phyloP scores from a whole-genome alignment of 2,888 invertebrate genomes.

The Agrypnus murinus region DNA sequence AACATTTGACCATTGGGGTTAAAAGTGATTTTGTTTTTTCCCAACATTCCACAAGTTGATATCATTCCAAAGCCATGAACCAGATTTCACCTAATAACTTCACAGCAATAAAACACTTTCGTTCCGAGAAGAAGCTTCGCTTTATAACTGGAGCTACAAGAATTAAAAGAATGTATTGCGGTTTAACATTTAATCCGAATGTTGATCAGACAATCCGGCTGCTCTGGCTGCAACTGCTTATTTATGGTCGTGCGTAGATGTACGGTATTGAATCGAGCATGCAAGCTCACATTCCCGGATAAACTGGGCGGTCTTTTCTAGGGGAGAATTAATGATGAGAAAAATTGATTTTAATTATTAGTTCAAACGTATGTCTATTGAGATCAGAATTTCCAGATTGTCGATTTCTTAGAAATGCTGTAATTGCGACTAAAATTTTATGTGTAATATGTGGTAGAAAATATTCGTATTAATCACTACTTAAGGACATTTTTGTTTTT shows the following conservation, averaged over 20 bases:
- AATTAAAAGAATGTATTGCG: conserved; percentile 67
- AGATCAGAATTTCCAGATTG: no score
- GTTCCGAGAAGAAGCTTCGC: conserved; percentile 61
- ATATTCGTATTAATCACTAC: no score
- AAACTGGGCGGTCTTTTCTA: conserved; percentile 43
- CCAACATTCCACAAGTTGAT: conserved; percentile 8
- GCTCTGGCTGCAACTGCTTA: conserved; percentile 59
- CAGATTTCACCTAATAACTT: conserved; percentile 48
- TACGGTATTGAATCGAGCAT: conserved; percentile 63
- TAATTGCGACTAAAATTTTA: no score
- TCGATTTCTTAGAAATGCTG: no score
- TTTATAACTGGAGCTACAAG: conserved; percentile 62
- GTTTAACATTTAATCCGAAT: conserved; percentile 68
- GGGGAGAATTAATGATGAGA: conserved; percentile 8
- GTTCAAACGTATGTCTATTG: no score
- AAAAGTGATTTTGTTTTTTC: no score
- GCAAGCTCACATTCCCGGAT: conserved; percentile 64
- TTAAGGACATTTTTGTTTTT: no score
- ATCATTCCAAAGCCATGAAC: conserved; percentile 32
- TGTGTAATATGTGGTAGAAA: no score
- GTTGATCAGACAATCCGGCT: conserved; percentile 65
- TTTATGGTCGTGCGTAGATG: conserved; percentile 63
- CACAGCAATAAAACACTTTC: conserved; percentile 48
- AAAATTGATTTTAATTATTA: no score
- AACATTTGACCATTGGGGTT: no score